Evolutionary conservation across 1,140 invertebrate species (phyloP), one percentile per base, ranked within the genome.

Genomic region (Bombus impatiens): DNA sequence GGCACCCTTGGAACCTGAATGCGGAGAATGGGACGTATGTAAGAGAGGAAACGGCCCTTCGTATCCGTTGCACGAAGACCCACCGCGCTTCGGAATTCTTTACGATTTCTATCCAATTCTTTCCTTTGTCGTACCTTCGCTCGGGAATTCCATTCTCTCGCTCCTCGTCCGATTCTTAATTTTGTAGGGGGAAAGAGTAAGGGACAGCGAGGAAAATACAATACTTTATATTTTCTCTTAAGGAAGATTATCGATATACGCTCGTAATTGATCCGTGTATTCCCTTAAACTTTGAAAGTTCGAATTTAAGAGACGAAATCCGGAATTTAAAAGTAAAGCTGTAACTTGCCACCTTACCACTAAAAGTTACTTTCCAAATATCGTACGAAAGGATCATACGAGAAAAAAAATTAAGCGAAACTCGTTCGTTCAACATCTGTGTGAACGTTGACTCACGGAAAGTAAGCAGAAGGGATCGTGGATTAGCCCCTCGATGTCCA

Each of bases 81-180:
- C 75, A 87, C 83, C 86, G 77, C 82, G 84, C 70, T 77, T 89
- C 44, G 65, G 32, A 79, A 90, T 90, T 91, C 89, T 90, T 91
- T 88, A 90, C 67, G 87, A 90, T 90, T 91, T 81, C 85, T 87
- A 84, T 88, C 87, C 86, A 82, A 88, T 89, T 65, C 88, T 88
- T 87, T 65, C 87, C 78, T 89, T 90, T 91, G 86, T 89, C 87
- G 82, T 53, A 65, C 25, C 65, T 88, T 71, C 42, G 65, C 84
- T 84, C 65, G 62, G 25, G 75, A 90, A 90, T 90, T 87, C 78
- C 82, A 72, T 89, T 86, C 68, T 77, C 25, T 32, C 42, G 79
- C 44, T 42, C 44, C 15, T 62, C 10, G 42, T 67, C n/a, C 4
- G 28, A 62, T 62, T n/a, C 59, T n/a, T 62, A 28, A 62, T 62